These are phyloP conservation scores for Falco novaeseelandiae DNA, from an alignment of 2,797 vertebrate genomes.

Conservation along the genomic window DNA sequence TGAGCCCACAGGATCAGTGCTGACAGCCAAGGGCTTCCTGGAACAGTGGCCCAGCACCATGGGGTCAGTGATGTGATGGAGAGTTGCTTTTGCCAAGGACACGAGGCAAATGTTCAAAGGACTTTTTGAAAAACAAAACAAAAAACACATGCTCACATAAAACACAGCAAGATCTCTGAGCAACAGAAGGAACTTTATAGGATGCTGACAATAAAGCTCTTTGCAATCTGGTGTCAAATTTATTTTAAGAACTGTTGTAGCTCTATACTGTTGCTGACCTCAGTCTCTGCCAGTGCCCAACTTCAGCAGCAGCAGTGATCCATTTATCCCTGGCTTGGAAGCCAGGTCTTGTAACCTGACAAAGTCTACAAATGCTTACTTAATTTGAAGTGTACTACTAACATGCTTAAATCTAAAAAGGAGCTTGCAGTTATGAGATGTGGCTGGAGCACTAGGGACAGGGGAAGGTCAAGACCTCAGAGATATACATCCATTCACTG, in stretches of 20 bases:
- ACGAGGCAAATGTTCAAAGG: neutral
- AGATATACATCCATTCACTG: neutral
- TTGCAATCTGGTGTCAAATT: slow-evolving; percentile 39
- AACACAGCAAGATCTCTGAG: slow-evolving; percentile 23
- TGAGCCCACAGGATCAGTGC: neutral
- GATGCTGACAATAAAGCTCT: slow-evolving; percentile 45
- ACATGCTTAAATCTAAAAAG: neutral
- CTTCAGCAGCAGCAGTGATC: neutral
- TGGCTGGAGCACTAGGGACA: neutral
- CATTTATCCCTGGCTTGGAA: neutral
- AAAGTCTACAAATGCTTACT: neutral
- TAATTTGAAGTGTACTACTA: neutral
- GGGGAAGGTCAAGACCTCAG: neutral
- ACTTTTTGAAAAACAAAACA: neutral
- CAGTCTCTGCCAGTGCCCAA: neutral
- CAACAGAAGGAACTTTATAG: slow-evolving; percentile 37
- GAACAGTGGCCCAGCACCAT: neutral
- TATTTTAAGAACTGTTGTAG: slow-evolving; percentile 31
- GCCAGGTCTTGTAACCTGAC: neutral
- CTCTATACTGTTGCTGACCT: neutral
- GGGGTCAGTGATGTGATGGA: neutral
- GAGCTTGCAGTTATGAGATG: neutral
- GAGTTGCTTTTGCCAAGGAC: neutral
- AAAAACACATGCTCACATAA: neutral
- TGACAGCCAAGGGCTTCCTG: neutral